A percentile compares a stretch with the other conserved stretches of the same genome.
Conservation (phyloP, 1,140 invertebrate species). For the Nautilus pompilius region DNA sequence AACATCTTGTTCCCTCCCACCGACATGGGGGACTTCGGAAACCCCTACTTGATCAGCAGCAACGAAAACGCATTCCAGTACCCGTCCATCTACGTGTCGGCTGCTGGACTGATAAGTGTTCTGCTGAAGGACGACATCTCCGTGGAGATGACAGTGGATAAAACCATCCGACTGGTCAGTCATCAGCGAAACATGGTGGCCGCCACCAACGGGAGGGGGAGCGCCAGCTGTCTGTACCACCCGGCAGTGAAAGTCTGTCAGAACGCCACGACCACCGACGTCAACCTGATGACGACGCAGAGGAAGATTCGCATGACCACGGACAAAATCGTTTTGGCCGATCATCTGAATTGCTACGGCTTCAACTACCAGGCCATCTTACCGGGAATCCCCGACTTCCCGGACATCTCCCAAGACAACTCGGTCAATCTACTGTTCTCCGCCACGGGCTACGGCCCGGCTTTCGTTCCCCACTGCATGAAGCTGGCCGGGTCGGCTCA, state of each 20-base stretch:
- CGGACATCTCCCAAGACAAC: slow-evolving; percentile 36
- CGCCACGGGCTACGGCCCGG: slow-evolving; percentile 26
- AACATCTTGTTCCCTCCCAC: no score
- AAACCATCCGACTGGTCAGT: slow-evolving; percentile 40
- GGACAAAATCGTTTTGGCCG: slow-evolving; percentile 35
- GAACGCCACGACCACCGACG: slow-evolving; percentile 26
- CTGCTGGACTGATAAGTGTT: slow-evolving; percentile 39
- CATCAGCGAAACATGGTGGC: slow-evolving; percentile 40
- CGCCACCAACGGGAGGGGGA: slow-evolving; percentile 34
- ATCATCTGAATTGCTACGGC: slow-evolving; percentile 22
- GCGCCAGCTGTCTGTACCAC: slow-evolving; percentile 34
- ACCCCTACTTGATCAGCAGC: no score
- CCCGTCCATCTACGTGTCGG: slow-evolving; percentile 41
- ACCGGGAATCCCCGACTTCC: slow-evolving; percentile 24
- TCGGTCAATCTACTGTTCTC: slow-evolving; percentile 41
- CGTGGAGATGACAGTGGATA: slow-evolving; percentile 45
- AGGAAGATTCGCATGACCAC: slow-evolving; percentile 25
- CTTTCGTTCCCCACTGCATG: slow-evolving; percentile 27
- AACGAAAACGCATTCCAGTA: no score
- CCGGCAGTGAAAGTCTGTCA: slow-evolving; percentile 36
- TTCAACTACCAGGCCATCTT: slow-evolving; percentile 28
- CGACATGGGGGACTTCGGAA: no score
- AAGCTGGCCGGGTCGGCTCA: slow-evolving; percentile 30
- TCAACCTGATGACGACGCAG: slow-evolving; percentile 21
- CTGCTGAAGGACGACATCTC: slow-evolving; percentile 41